These are phyloP conservation scores for Acrobasis consociella DNA, from an alignment of 2,888 invertebrate genomes.

Conservation along the genomic window DNA sequence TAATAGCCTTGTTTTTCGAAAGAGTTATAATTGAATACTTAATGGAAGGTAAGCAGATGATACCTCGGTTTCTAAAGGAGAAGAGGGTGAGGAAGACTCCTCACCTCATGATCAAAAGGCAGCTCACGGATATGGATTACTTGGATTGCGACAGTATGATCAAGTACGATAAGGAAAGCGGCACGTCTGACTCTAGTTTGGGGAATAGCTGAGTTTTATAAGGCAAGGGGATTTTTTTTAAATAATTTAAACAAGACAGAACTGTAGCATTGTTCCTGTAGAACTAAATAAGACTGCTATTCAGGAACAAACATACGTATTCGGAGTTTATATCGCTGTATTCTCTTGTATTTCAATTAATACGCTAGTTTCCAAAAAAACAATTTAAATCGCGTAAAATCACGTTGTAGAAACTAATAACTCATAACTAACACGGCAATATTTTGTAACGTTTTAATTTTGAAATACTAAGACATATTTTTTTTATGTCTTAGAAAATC, in stretches of 20 bases:
- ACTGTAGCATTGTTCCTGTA: neutral
- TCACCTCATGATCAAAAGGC: slow-evolving; percentile 61
- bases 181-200: slow-evolving; percentile 39
- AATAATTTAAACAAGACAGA: neutral
- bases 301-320: too few species aligned
- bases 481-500: too few species aligned
- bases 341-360: too few species aligned
- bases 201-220: slow-evolving; percentile 41
- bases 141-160: slow-evolving; percentile 58
- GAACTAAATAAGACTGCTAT: neutral
- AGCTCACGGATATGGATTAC: slow-evolving; percentile 67
- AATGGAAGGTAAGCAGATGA: slow-evolving; percentile 64
- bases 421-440: too few species aligned
- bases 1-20: slow-evolving; percentile 68
- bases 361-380: too few species aligned
- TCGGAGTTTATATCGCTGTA: too few species aligned
- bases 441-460: too few species aligned
- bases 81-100: slow-evolving; percentile 66
- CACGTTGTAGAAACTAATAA: too few species aligned
- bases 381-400: too few species aligned
- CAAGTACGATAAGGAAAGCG: slow-evolving; percentile 52
- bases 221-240: neutral
- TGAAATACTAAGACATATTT: too few species aligned
- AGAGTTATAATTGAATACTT: slow-evolving; percentile 66
- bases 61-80: slow-evolving; percentile 69